Conservation (phyloP, 2,797 vertebrate genomes). For the Bovichtus variegatus region DNA sequence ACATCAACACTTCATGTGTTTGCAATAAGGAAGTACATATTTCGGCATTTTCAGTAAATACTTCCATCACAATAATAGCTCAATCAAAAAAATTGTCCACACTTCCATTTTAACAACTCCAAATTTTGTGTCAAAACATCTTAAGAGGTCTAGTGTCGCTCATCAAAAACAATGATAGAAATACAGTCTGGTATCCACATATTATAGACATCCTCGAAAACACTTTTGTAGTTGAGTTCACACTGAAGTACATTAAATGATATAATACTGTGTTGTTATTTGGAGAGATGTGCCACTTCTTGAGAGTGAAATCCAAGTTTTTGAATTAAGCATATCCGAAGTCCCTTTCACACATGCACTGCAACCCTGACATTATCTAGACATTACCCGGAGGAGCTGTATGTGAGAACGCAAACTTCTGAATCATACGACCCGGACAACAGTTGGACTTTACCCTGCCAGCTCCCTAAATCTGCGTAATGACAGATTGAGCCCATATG, state of each 20-base stretch:
- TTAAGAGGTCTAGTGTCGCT: slow-evolving; percentile 16
- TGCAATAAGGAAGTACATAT: slow-evolving; percentile 26
- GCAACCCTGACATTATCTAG: too few relatives aligned
- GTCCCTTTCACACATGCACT: too few relatives aligned
- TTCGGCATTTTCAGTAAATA: slow-evolving; percentile 19
- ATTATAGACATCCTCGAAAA: slow-evolving; percentile 5
- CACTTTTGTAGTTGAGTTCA: slow-evolving; percentile 4
- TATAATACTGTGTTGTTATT: background rate
- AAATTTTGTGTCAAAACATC: slow-evolving; percentile 15
- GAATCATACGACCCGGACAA: too few relatives aligned
- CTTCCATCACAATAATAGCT: slow-evolving; percentile 1
- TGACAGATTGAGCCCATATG: too few relatives aligned
- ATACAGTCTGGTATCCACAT: slow-evolving; percentile 17
- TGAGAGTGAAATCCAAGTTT: background rate
- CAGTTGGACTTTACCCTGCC: too few relatives aligned
- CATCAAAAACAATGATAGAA: slow-evolving; percentile 6
- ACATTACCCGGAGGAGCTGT: too few relatives aligned
- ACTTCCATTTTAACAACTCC: slow-evolving; percentile 6
- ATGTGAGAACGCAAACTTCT: too few relatives aligned
- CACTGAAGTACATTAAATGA: background rate
- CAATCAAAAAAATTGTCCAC: too few relatives aligned
- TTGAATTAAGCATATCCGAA: background rate
- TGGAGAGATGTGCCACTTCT: background rate
- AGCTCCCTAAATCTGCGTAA: too few relatives aligned
- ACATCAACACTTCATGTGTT: slow-evolving; percentile 7